Base-by-base conservation (phyloP, 2,113 vertebrate genomes). In the Murina feae region DNA sequence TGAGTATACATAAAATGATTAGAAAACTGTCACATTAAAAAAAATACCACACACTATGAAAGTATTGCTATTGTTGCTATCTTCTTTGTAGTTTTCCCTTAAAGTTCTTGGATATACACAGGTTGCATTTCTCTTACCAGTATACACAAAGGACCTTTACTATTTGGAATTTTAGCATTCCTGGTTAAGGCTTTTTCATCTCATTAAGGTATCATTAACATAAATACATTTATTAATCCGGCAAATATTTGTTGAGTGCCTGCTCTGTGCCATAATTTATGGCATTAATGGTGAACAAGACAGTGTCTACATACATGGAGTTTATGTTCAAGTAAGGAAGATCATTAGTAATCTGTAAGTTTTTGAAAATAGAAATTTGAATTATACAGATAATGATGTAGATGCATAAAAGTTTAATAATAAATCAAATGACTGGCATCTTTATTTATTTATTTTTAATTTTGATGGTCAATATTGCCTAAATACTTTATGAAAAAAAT, bases 261-360 rank as follows among this genome's bases (percentile, higher is more conserved):
- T 55, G 5, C 5, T 51, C 32, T 13, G 1, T 51, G 51, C 12
- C 63, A 35, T 18, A 58, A 30, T 35, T 80, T 90, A 5, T 63
- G 42, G 75, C 11, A 30, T 78, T 68, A 30, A 25, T 69, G 9
- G 20, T 25, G 1, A 83, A 82, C 1, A 81, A 58, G 16, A 74
- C 14, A 68, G 1, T 37, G 11, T 11, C 2, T 37, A 18, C 25
- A 2, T 1, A 32, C 25, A 39, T 0, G 3, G 11, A 42, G 5
- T 32, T 51, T 44, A 53, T 39, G 5, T 35, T 63, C 21, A 87
- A 79, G 21, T 28, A 63, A 65, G 23, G 20, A 80, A 23, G 12
- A 74, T 65, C 1, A 8, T 75, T 55, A 83, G 30, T 85, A 74
- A 79, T 32, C 37, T 69, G 9, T 5, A 79, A 78, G 5, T 49